A percentile compares a stretch with the other conserved stretches of the same genome.
These are phyloP conservation scores for Lepilemur ruficaudatus DNA, from an alignment of 2,797 vertebrate species.

Conservation along the genomic window DNA sequence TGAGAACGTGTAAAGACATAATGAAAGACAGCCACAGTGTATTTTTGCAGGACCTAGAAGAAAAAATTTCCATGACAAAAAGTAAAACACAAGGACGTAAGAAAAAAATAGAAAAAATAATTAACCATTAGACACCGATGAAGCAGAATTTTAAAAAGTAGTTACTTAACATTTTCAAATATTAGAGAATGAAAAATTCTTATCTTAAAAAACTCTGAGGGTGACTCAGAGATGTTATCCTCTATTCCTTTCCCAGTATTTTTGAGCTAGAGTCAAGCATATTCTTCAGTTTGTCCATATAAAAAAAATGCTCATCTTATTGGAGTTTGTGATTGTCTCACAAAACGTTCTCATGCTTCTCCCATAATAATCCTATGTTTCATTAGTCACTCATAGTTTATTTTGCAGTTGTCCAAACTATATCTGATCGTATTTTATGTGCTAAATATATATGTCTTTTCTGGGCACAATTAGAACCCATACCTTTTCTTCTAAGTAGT, in stretches of 20 bases:
- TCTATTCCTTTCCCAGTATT: not conserved
- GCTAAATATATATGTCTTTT: not conserved
- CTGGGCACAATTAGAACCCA: not conserved
- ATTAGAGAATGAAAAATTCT: not conserved
- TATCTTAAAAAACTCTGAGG: not conserved
- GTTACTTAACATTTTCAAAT: not conserved
- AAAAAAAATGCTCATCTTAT: not conserved
- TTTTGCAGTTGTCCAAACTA: not conserved
- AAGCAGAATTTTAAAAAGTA: not conserved
- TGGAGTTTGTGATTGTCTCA: not conserved
- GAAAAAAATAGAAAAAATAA: not conserved
- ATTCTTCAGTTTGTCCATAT: not conserved
- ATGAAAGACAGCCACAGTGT: not conserved
- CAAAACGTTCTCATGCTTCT: not conserved
- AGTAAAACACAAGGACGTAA: not conserved
- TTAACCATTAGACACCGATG: not conserved
- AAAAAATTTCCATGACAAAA: not conserved
- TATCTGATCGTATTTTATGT: not conserved
- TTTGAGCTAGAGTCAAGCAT: not conserved
- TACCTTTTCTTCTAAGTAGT: constrained; percentile 1
- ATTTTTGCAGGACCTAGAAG: not conserved
- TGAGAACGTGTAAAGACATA: not conserved
- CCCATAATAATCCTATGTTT: not conserved
- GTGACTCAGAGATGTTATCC: not conserved
- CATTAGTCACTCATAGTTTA: not conserved